Evolutionary conservation across 2,113 vertebrate genomes (phyloP), one percentile per base, ranked within the genome.

Genomic region (Cnemophilus loriae): DNA sequence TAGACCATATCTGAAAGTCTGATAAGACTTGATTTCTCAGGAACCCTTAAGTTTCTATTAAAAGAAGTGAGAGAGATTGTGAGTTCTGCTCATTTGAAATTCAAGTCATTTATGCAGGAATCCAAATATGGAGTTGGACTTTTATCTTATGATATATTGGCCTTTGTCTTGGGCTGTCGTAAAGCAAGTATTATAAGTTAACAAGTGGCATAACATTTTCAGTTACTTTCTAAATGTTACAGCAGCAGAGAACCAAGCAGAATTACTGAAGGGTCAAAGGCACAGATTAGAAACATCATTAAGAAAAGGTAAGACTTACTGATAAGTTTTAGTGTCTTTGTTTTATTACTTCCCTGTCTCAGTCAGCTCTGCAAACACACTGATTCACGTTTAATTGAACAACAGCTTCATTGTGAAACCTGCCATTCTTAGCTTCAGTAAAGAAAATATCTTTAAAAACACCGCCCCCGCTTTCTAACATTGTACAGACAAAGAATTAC

Each of bases 361-460:
- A 80, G 70, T 67, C 89, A 95, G 90, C 39, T 90, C 87, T 95
- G 75, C 92, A 95, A 88, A 93, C 75, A 63, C 82, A 71, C 49
- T 78, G 95, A 95, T 93, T 96, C 90, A 88, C 0, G 0, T 86
- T 70, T 88, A 94, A 93, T 77, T 95, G 88, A 96, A 96, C 91
- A 95, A 93, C 85, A 96, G 92, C 55, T 88, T 95, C 93, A 81
- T 86, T 95, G 92, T 94, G 87, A 95, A 95, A 93, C 82, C 90
- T 93, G 95, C 87, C 90, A 88, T 86, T 95, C 90, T 94, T 88
- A 84, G 79, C 85, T 90, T 39, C 90, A 56, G 55, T 52, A 78
- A 70, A 92, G 79, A 95, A 96, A 96, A 92, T 80, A 87, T 35
- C 87, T 83, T 80, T 61, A 55, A 90, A 95, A 96, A 80, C 60